A percentile compares a stretch with the other conserved stretches of the same genome.
These are phyloP conservation scores for Ophion costatus DNA, from an alignment of 2,888 invertebrate species.

Conservation along the genomic window DNA sequence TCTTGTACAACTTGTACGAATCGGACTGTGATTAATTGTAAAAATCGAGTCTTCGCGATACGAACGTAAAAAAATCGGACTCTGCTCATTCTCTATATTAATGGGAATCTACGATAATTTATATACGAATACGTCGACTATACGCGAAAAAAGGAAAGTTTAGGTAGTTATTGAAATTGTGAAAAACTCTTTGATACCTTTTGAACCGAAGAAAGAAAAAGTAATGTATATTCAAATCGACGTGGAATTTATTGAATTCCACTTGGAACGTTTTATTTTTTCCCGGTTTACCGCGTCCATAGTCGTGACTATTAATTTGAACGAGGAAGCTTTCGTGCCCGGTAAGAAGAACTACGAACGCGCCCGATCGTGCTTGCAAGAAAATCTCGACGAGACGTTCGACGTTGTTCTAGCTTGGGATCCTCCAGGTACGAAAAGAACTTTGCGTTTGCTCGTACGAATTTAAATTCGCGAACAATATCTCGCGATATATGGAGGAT, in stretches of 20 bases:
- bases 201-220: slow-evolving; percentile 2
- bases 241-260: slow-evolving; percentile 48
- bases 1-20: slow-evolving; percentile 64
- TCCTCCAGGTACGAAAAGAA: slow-evolving; percentile 81
- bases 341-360: slow-evolving; percentile 84
- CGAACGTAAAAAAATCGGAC: slow-evolving; percentile 26
- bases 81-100: slow-evolving; percentile 49
- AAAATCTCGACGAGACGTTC: slow-evolving; percentile 81
- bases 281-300: slow-evolving; percentile 66
- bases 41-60: slow-evolving; percentile 34
- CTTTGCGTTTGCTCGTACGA: slow-evolving; percentile 22
- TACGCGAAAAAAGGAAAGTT: slow-evolving; percentile 31
- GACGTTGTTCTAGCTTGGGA: slow-evolving; percentile 85
- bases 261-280: slow-evolving; percentile 64
- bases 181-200: background rate
- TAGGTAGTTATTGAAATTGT: slow-evolving; percentile 13
- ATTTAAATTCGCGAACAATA: background rate
- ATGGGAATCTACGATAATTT: slow-evolving; percentile 30
- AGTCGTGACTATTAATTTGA: slow-evolving; percentile 85
- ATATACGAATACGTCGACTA: slow-evolving; percentile 44
- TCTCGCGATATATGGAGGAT: background rate
- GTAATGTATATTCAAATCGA: slow-evolving; percentile 5
- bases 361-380: slow-evolving; percentile 80
- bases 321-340: slow-evolving; percentile 82
- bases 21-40: slow-evolving; percentile 58